Base-by-base conservation (phyloP, 2,888 invertebrate species). In the Eudemis profundana region DNA sequence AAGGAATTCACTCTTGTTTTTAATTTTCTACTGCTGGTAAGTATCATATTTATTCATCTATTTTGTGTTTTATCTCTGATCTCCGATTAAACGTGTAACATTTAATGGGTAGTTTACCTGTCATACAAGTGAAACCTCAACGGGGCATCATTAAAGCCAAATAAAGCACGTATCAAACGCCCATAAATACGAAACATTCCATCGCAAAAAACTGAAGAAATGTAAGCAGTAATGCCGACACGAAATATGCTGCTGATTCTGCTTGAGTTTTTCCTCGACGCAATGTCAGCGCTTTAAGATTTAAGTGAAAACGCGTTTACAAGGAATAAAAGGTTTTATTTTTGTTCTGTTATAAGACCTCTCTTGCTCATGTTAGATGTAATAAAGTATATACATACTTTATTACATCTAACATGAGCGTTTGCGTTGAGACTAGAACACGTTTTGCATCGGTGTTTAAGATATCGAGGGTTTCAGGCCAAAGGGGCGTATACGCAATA, bases 281-380 rank as follows among this genome's bases (percentile, higher is more conserved):
- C 63, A 36, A 5, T 10, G 40, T 64, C 56, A 57, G 44, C 64
- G 19, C 21, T 59, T 59, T 36, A 29, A 64, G 64, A 51, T 64
- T 64, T 59, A 64, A 51, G 64, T 19, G 47, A 49, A 17, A 57
- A 51, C n/a, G 64, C 15, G 14, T 40, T 56, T 51, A 17, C 17
- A 12, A 50, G 36, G 19, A 64, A 59, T 50, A 64, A 36, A 42
- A 33, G 57, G 19, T 21, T 33, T 33, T 8, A 33, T 33, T 64
- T 56, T 4, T 38, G 49, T 64, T 36, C 50, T 4, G 17, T 56
- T 29, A 21, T 23, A 10, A 38, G n/a, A 17, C n/a, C n/a, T n/a
- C n/a, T 10, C 23, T 15, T 38, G n/a, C 38, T n/a, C n/a, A 21
- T 23, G 44, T 15, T 21, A n/a, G n/a, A n/a, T n/a, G n/a, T n/a